Percentiles rank a stretch among this genome's conserved stretches.
Conservation (phyloP, 2,888 invertebrate species). For the Chironomus tentans region DNA sequence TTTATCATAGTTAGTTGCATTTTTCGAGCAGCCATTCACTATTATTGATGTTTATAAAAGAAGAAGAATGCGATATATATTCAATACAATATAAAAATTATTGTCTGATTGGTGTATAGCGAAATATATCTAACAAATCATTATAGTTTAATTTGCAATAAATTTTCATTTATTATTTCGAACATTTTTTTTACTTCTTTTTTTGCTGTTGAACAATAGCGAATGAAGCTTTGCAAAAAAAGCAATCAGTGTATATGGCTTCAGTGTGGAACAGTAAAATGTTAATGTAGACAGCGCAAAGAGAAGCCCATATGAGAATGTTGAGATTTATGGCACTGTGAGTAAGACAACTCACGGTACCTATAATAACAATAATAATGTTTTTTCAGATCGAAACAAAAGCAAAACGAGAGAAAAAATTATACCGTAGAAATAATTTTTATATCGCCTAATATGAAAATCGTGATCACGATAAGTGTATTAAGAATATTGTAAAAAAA, state of each 20-base stretch:
- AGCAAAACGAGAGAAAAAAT: neutral
- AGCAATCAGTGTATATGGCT: conserved; percentile 8
- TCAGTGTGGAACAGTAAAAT: conserved; percentile 7
- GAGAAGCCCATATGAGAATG: neutral
- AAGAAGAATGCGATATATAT: too few relatives aligned
- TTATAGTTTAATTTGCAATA: conserved; percentile 21
- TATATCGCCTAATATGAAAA: conserved; percentile 11
- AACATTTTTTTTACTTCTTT: neutral
- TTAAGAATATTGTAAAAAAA: neutral
- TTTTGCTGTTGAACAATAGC: neutral
- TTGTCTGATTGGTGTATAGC: conserved; percentile 17
- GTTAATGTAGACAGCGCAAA: neutral
- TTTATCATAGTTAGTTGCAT: too few relatives aligned
- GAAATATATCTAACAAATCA: conserved; percentile 17
- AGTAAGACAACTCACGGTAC: conserved; percentile 6
- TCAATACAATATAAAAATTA: conserved; percentile 7
- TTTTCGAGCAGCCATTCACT: neutral
- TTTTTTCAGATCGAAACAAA: neutral
- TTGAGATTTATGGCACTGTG: too few relatives aligned
- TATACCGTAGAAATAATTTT: neutral
- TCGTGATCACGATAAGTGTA: conserved; percentile 26
- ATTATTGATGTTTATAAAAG: neutral
- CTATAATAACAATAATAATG: conserved; percentile 13
- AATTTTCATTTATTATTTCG: conserved; percentile 20
- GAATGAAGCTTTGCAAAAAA: neutral